Conservation (phyloP, 2,888 invertebrate genomes). For the Mythimna vitellina region DNA sequence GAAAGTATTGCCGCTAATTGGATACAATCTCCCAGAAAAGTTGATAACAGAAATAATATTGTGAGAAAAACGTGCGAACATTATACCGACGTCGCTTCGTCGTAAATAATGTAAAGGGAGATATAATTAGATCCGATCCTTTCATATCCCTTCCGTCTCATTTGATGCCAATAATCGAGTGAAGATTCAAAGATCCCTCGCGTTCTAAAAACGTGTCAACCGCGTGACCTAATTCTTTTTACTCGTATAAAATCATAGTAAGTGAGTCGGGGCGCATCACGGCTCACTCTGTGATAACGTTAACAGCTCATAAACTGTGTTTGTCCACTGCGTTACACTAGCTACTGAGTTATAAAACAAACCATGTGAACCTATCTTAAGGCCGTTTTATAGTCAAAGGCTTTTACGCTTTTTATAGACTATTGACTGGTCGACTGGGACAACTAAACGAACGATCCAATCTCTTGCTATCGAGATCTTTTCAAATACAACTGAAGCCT, state of each 20-base stretch:
- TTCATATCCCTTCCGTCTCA: constrained; percentile 59
- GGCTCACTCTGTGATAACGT: constrained; percentile 61
- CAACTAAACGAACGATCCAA: constrained; percentile 64
- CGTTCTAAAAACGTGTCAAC: constrained; percentile 59
- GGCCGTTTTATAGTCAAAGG: constrained; percentile 66
- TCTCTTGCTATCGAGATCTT: constrained; percentile 65
- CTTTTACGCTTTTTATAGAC: constrained; percentile 66
- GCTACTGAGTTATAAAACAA: constrained; percentile 67
- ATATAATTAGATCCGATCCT: constrained; percentile 59
- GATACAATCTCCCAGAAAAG: constrained; percentile 41
- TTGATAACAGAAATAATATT: constrained; percentile 35
- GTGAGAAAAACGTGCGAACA: constrained; percentile 21
- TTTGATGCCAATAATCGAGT: constrained; percentile 67
- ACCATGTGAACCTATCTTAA: constrained; percentile 67
- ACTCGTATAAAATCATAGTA: constrained; percentile 48
- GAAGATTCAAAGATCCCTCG: constrained; percentile 60
- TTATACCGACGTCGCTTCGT: not conserved
- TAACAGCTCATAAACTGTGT: constrained; percentile 68
- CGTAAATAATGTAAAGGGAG: constrained; percentile 41
- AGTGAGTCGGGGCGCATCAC: constrained; percentile 22
- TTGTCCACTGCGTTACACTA: constrained; percentile 58
- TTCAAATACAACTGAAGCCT: constrained; percentile 54
- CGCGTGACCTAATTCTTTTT: constrained; percentile 65
- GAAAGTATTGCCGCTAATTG: constrained; percentile 55
- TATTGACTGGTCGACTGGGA: constrained; percentile 63